phyloP scores from a whole-genome alignment of 2,888 invertebrate genomes.

The Diachrysia chrysitis region DNA sequence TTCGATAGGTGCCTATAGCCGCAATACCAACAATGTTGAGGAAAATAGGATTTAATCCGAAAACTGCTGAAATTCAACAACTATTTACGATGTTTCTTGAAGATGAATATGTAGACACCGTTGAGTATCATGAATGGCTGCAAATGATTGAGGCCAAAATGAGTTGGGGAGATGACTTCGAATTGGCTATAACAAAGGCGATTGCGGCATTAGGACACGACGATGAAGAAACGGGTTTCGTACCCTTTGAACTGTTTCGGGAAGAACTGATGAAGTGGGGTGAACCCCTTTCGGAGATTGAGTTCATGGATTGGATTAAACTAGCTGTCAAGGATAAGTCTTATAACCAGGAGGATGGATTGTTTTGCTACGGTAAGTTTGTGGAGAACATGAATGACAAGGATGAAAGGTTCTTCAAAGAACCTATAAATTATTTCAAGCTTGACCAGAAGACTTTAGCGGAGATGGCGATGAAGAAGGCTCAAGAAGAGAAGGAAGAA shows the following conservation, averaged over 20 bases:
- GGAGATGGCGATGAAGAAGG: conserved; percentile 81
- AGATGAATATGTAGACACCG: conserved; percentile 81
- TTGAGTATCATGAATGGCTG: conserved; percentile 80
- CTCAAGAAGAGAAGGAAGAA: conserved; percentile 76
- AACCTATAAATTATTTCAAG: conserved; percentile 84
- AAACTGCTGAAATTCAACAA: conserved; percentile 73
- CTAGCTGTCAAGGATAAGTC: conserved; percentile 79
- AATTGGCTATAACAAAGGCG: conserved; percentile 75
- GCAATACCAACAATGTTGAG: conserved; percentile 79
- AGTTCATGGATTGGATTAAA: conserved; percentile 78
- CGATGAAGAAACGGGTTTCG: conserved; percentile 75
- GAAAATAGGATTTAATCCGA: conserved; percentile 83
- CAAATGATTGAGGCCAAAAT: conserved; percentile 86
- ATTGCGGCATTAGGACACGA: conserved; percentile 80
- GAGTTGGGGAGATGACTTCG: conserved; percentile 81
- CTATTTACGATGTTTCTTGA: conserved; percentile 77
- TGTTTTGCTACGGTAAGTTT: conserved; percentile 77
- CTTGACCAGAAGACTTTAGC: conserved; percentile 84
- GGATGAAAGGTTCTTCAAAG: conserved; percentile 75
- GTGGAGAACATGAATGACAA: conserved; percentile 83
- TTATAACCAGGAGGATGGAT: conserved; percentile 71
- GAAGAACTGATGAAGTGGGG: conserved; percentile 81
- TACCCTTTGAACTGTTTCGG: conserved; percentile 73
- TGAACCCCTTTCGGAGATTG: conserved; percentile 77
- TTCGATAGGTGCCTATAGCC: conserved; percentile 71